Evolutionary conservation across 2,113 vertebrate genomes (phyloP), one percentile per base, ranked within the genome.

Genomic region (Plestiodon gilberti): DNA sequence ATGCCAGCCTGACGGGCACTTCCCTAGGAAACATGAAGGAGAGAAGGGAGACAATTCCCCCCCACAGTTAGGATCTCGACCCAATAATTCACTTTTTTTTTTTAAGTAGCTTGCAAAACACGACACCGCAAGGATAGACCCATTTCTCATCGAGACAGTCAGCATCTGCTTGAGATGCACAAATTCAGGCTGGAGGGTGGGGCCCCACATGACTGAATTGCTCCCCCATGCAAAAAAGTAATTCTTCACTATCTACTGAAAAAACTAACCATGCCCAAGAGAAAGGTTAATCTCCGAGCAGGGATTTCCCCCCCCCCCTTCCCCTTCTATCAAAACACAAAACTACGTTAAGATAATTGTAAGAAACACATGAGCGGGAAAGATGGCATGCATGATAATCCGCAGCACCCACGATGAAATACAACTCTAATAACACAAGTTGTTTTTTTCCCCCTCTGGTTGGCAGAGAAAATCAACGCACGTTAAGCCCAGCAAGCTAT

Each of bases 1-100:
- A 90, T 99, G 98, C 99, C 99, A 99, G 3, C 98, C 99, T 43
- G 96, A 98, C 20, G 98, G 98, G 93, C 99, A 99, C 94, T 99
- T 99, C 94, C 98, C 99, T 99, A 97, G 96, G 89, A 97, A 97
- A 96, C 97, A 97, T 97, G 94, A 92, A 97, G 92, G 82, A 92
- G 17, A 86, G 87, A 93, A 94, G 95, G 95, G 93, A 94, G 92
- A 71, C 40, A 64, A 20, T 88, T 85, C 90, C 90, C 91, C 95
- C 96, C 96, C 92, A 64, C 94, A 90, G 92, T 97, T 94, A 97
- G 96, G 90, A 97, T 40, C 96, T 59, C 82, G 9, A 78, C 35
- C 52, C 69, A 75, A 77, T 13, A 28, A 20, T 75, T 87, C 0
- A 8, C 33, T 67, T 13, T 62, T 40, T 52, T 0, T 57, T 25